These are phyloP conservation scores for Polyommatus iphigenia DNA, from an alignment of 2,888 invertebrate genomes.

Conservation along the genomic window DNA sequence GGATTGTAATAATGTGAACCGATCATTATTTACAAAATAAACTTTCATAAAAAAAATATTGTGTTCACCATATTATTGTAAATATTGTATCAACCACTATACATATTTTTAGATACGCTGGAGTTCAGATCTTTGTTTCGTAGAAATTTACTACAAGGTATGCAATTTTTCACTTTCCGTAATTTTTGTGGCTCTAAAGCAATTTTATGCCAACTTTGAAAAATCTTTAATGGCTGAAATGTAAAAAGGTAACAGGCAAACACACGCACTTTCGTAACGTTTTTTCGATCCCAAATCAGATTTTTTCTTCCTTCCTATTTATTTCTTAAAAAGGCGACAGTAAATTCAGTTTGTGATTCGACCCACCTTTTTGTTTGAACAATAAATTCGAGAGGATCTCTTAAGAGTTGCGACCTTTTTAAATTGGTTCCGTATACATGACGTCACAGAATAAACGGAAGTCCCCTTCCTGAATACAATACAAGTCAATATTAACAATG, in stretches of 20 bases:
- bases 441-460: neutral
- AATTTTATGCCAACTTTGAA: no score
- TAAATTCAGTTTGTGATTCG: neutral
- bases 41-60: no score
- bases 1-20: no score
- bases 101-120: no score
- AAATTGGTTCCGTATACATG: neutral
- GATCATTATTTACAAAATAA: no score
- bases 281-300: neutral
- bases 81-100: no score
- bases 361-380: neutral
- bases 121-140: no score
- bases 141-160: no score
- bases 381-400: slow-evolving; percentile 2
- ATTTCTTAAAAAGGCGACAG: neutral
- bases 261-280: neutral
- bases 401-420: neutral
- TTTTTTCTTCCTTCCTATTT: neutral
- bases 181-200: no score
- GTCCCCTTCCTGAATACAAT: neutral
- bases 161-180: no score
- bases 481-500: neutral
- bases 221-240: no score
- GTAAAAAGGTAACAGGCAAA: no score
- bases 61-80: neutral